Percentiles rank a stretch among this genome's conserved stretches.
These are phyloP conservation scores for Ischnura elegans DNA, from an alignment of 2,888 invertebrate genomes.

Conservation along the genomic window DNA sequence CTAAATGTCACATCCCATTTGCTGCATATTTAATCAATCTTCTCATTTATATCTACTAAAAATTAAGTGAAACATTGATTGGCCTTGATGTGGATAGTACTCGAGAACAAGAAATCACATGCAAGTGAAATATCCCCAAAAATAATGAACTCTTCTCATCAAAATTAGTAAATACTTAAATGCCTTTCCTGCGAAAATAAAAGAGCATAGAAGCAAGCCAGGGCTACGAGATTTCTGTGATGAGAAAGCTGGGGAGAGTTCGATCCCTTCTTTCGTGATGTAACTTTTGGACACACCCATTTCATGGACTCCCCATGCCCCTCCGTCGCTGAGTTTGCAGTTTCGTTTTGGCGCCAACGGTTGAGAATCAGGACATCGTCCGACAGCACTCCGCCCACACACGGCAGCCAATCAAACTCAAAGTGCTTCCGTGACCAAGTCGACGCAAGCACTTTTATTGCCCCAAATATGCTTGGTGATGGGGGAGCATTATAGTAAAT, in stretches of 20 bases:
- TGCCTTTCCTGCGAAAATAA: no score
- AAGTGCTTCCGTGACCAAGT: not conserved
- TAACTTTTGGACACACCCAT: not conserved
- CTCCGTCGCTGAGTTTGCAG: not conserved
- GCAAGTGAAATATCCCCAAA: no score
- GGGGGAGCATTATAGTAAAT: no score
- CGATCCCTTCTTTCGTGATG: not conserved
- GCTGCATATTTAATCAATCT: no score
- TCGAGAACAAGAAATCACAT: no score
- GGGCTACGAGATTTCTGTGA: not conserved
- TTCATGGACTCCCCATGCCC: not conserved
- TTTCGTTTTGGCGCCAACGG: not conserved
- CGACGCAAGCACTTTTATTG: not conserved
- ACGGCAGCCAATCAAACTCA: not conserved
- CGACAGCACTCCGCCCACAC: not conserved
- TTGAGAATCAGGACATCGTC: not conserved
- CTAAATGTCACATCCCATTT: no score
- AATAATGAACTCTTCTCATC: no score
- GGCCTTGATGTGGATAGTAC: no score
- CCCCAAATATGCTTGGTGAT: no score
- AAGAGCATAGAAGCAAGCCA: not conserved
- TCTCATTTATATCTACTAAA: no score
- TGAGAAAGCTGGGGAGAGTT: not conserved
- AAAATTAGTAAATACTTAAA: no score
- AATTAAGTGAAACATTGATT: no score